Evolutionary conservation across 2,797 vertebrate genomes (phyloP).

Genomic region (Threskiornis aethiopicus): DNA sequence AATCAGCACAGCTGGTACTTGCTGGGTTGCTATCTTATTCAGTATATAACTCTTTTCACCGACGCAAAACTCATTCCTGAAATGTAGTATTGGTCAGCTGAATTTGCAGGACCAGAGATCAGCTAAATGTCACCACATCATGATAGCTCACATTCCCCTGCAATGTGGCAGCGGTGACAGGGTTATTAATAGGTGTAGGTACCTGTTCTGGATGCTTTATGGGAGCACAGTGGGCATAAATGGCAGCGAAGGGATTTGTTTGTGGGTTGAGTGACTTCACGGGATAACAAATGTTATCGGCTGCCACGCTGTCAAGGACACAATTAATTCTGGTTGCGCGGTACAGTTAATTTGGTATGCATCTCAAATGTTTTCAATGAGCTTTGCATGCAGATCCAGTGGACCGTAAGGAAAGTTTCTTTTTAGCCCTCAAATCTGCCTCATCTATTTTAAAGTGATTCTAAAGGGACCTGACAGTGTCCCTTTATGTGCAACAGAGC

Average conservation of each 20-base stretch:
- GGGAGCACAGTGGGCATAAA: conserved; percentile 52
- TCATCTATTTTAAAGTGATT: conserved; percentile 54
- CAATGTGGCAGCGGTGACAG: neutral
- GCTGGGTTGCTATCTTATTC: neutral
- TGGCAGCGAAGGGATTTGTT: conserved; percentile 58
- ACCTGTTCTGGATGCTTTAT: conserved; percentile 51
- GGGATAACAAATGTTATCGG: conserved; percentile 46
- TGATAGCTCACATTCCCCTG: neutral
- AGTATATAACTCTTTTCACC: neutral
- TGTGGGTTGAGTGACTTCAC: conserved; percentile 50
- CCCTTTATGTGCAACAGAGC: conserved; percentile 46
- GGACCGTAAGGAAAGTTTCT: conserved; percentile 46
- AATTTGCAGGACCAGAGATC: conserved; percentile 18
- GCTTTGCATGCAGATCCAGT: conserved; percentile 37
- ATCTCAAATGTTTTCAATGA: conserved; percentile 52
- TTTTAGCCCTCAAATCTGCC: conserved; percentile 47
- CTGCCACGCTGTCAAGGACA: conserved; percentile 45
- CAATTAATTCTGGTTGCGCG: conserved; percentile 48
- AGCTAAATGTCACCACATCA: conserved; percentile 38
- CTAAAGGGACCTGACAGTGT: conserved; percentile 48
- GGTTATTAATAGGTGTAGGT: conserved; percentile 47
- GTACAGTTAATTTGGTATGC: conserved; percentile 62
- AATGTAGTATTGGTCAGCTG: conserved; percentile 11
- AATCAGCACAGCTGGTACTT: neutral
- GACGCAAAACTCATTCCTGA: neutral